Conservation (phyloP, 2,113 vertebrate species). For the Tragulus kanchil region DNA sequence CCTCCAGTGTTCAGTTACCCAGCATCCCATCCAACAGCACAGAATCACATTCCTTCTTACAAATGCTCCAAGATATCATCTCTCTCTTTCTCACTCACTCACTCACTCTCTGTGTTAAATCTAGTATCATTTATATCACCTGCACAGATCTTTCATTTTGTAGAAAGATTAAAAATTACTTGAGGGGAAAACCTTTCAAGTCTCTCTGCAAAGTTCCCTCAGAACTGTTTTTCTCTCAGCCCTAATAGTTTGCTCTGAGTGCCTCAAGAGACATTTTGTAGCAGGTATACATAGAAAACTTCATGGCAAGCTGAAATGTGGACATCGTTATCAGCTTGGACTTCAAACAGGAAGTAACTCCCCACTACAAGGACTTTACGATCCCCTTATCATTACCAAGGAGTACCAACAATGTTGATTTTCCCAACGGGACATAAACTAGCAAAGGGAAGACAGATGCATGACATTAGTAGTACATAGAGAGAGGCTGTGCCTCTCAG, state of each 20-base stretch:
- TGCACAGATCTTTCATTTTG: not conserved
- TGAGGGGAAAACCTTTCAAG: not conserved
- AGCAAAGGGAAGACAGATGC: not conserved
- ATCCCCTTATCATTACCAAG: not conserved
- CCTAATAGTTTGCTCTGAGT: not conserved
- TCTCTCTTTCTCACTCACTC: not conserved
- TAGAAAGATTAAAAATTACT: not conserved
- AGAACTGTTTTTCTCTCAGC: not conserved
- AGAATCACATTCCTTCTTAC: not conserved
- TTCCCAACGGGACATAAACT: not conserved
- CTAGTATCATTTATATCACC: not conserved
- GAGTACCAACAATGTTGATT: not conserved
- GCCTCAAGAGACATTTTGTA: not conserved
- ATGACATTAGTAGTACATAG: not conserved
- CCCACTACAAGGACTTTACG: not conserved
- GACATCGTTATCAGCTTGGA: not conserved
- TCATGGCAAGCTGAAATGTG: not conserved
- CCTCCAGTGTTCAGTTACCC: not conserved
- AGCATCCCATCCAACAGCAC: not conserved
- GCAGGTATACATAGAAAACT: not conserved
- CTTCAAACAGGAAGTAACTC: conserved; percentile 1
- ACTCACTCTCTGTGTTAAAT: not conserved
- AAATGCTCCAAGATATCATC: not conserved
- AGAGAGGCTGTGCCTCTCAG: not conserved
- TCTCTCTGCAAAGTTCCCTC: not conserved